Evolutionary conservation across 1,140 invertebrate species (phyloP).

Genomic region (Drosophila bocki): DNA sequence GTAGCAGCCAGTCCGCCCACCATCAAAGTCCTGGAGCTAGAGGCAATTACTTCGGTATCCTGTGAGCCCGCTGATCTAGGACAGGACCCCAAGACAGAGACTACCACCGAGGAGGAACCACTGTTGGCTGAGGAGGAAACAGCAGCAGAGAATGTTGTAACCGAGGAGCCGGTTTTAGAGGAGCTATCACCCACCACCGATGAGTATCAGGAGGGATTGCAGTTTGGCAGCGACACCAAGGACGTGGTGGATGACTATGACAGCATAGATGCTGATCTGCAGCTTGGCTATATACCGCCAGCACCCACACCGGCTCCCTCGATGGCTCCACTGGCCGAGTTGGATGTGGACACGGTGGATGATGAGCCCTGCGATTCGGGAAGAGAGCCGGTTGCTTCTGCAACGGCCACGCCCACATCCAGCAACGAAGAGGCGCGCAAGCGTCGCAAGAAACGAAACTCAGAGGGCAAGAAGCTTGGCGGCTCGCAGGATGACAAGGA

Average conservation of each 20-base stretch:
- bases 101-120: constrained; percentile 16
- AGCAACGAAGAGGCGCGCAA: constrained; percentile 69
- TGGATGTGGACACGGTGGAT: constrained; percentile 88
- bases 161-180: constrained; percentile 32
- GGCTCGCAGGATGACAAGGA: constrained; percentile 71
- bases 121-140: neutral
- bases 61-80: neutral
- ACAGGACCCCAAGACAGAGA: constrained; percentile 2
- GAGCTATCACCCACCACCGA: constrained; percentile 81
- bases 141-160: neutral
- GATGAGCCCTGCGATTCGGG: constrained; percentile 85
- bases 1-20: constrained; percentile 40
- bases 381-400: constrained; percentile 12
- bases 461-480: constrained; percentile 64
- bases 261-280: constrained; percentile 53
- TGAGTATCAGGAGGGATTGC: constrained; percentile 76
- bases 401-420: constrained; percentile 24
- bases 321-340: constrained; percentile 88
- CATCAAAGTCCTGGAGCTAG: constrained; percentile 53
- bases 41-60: neutral
- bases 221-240: constrained; percentile 65
- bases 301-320: constrained; percentile 74
- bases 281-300: constrained; percentile 71
- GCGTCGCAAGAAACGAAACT: constrained; percentile 79
- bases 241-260: constrained; percentile 64